These are phyloP conservation scores for Grammomys dolichurus DNA, from an alignment of 2,113 vertebrate genomes.

Conservation along the genomic window DNA sequence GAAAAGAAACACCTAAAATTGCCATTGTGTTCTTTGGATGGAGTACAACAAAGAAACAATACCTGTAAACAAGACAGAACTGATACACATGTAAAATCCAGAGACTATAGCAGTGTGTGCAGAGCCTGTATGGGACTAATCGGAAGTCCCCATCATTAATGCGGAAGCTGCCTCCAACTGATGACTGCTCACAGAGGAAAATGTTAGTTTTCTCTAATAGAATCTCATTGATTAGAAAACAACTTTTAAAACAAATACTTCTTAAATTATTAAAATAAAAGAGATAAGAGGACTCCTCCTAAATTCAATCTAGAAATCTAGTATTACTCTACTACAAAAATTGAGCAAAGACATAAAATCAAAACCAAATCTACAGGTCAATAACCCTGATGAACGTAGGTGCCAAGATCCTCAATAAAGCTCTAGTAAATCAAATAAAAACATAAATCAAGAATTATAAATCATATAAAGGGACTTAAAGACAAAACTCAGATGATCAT, in stretches of 20 bases:
- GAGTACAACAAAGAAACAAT: not conserved
- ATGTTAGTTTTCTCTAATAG: not conserved
- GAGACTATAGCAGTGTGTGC: not conserved
- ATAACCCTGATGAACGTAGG: not conserved
- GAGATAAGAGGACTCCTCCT: too few relatives aligned
- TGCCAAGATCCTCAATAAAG: not conserved
- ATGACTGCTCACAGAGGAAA: not conserved
- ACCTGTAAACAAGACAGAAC: not conserved
- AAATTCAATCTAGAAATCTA: not conserved
- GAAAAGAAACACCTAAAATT: not conserved
- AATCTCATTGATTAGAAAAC: not conserved
- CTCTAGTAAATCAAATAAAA: not conserved
- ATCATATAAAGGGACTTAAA: not conserved
- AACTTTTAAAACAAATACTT: not conserved
- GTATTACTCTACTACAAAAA: not conserved
- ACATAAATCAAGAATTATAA: not conserved
- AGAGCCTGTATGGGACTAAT: not conserved
- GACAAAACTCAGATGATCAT: not conserved
- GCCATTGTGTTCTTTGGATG: not conserved
- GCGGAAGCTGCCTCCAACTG: not conserved
- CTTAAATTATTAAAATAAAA: not conserved
- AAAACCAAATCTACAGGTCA: not conserved
- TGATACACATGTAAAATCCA: not conserved
- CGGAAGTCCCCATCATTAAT: not conserved
- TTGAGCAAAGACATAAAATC: not conserved